These are phyloP conservation scores for Gymnoscopelus braueri DNA, from an alignment of 2,797 vertebrate genomes.

Conservation along the genomic window DNA sequence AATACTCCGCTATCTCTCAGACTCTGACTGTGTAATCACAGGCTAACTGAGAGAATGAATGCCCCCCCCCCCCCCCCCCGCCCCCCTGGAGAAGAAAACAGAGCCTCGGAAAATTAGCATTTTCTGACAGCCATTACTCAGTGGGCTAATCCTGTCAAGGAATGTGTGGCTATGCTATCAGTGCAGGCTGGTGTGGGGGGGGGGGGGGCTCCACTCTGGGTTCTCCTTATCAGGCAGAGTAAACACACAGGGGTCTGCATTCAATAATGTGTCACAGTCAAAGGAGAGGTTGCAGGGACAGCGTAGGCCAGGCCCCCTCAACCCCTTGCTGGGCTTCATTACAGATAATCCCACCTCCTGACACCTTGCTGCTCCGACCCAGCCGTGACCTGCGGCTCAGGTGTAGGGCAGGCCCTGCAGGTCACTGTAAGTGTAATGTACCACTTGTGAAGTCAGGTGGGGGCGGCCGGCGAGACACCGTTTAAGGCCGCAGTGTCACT, in stretches of 20 bases:
- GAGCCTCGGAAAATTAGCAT: constrained; percentile 69
- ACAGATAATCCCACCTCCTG: constrained; percentile 66
- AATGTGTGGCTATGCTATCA: constrained; percentile 75
- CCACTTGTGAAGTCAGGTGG: constrained; percentile 3
- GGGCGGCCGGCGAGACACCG: constrained; percentile 50
- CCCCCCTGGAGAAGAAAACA: constrained; percentile 60
- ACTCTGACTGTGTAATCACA: constrained; percentile 60
- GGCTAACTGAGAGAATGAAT: constrained; percentile 57
- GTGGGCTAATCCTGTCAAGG: constrained; percentile 75
- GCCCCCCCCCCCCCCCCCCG: constrained; percentile 36
- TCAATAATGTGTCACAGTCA: constrained; percentile 78
- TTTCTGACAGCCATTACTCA: constrained; percentile 76
- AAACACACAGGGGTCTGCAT: constrained; percentile 79
- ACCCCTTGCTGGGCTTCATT: constrained; percentile 55
- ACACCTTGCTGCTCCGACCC: constrained; percentile 54
- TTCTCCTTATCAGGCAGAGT: constrained; percentile 77
- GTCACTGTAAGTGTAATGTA: not conserved
- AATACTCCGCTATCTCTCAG: constrained; percentile 69
- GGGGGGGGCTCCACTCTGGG: constrained; percentile 58
- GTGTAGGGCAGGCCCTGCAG: constrained; percentile 24
- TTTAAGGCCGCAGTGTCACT: constrained; percentile 33
- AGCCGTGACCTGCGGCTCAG: constrained; percentile 66
- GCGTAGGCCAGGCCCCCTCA: constrained; percentile 2
- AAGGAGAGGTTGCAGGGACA: constrained; percentile 54
- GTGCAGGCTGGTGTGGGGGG: constrained; percentile 56